phyloP scores from a whole-genome alignment of 2,113 vertebrate genomes.

The Nannobrachium achirus region DNA sequence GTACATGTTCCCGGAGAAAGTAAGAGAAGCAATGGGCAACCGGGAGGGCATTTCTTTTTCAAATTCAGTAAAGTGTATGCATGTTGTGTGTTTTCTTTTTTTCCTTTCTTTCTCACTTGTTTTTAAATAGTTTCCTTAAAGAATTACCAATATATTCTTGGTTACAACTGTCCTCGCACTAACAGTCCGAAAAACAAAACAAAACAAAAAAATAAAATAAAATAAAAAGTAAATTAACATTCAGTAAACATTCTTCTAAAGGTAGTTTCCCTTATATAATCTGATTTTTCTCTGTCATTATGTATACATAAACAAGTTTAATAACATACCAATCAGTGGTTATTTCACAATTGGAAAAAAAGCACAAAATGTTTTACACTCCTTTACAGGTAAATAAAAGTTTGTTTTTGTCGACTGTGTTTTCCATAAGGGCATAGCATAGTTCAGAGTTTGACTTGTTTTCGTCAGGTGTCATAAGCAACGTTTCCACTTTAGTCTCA shows the following conservation, averaged over 20 bases:
- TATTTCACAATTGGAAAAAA: conserved; percentile 98
- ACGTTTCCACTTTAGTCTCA: conserved; percentile 28
- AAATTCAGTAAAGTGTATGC: conserved; percentile 75
- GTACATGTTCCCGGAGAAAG: conserved; percentile 89
- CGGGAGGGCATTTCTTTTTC: conserved; percentile 82
- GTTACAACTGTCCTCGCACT: conserved; percentile 89
- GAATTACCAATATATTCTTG: conserved; percentile 93
- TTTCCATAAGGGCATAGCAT: conserved; percentile 92
- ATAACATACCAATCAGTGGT: conserved; percentile 99
- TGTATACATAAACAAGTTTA: conserved; percentile 97
- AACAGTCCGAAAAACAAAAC: conserved; percentile 86
- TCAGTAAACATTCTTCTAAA: conserved; percentile 98
- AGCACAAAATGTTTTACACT: conserved; percentile 99
- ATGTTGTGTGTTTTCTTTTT: conserved; percentile 76
- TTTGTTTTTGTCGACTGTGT: conserved; percentile 84
- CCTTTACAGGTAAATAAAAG: conserved; percentile 99
- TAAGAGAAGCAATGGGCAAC: conserved; percentile 87
- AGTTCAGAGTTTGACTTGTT: conserved; percentile 78
- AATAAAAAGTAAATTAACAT: conserved; percentile 87
- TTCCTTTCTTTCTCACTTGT: conserved; percentile 17
- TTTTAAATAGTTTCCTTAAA: conserved; percentile 91
- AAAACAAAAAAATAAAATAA: conserved; percentile 23
- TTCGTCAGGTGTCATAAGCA: conserved; percentile 34
- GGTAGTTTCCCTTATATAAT: conserved; percentile 96
- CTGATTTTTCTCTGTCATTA: conserved; percentile 89